These are phyloP conservation scores for Leptonema lineaticorne DNA, from an alignment of 1,140 invertebrate species.

Conservation along the genomic window DNA sequence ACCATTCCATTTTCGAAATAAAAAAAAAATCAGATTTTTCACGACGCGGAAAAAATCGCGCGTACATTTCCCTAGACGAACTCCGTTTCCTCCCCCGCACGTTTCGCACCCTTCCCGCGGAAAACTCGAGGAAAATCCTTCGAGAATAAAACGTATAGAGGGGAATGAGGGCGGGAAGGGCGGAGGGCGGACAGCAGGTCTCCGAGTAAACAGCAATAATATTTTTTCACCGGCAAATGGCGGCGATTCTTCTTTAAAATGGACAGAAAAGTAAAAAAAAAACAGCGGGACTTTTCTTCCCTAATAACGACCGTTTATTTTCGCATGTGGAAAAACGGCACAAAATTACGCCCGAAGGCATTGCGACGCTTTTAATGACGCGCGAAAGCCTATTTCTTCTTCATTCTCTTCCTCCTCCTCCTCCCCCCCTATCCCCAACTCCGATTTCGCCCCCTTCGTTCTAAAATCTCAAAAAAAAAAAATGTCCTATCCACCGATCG, in stretches of 20 bases:
- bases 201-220: slow-evolving; percentile 6
- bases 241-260: slow-evolving; percentile 19
- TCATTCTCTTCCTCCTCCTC: background rate
- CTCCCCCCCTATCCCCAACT: background rate
- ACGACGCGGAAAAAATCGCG: too few relatives aligned
- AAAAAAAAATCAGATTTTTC: too few relatives aligned
- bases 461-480: too few relatives aligned
- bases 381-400: background rate
- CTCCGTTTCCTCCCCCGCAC: too few relatives aligned
- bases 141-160: background rate
- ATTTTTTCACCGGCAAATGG: slow-evolving; percentile 17
- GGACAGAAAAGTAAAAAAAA: slow-evolving; percentile 10
- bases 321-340: slow-evolving; percentile 14
- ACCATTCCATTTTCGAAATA: too few relatives aligned
- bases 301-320: slow-evolving; percentile 28
- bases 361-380: slow-evolving; percentile 12
- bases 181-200: background rate
- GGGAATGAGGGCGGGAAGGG: background rate
- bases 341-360: slow-evolving; percentile 17
- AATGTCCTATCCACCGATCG: too few relatives aligned
- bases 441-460: too few relatives aligned
- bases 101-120: too few relatives aligned
- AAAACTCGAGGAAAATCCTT: too few relatives aligned
- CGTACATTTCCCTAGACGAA: too few relatives aligned
- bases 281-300: slow-evolving; percentile 5